Evolutionary conservation across 1,140 invertebrate genomes (phyloP).

Genomic region (Wiebesia pumilae): DNA sequence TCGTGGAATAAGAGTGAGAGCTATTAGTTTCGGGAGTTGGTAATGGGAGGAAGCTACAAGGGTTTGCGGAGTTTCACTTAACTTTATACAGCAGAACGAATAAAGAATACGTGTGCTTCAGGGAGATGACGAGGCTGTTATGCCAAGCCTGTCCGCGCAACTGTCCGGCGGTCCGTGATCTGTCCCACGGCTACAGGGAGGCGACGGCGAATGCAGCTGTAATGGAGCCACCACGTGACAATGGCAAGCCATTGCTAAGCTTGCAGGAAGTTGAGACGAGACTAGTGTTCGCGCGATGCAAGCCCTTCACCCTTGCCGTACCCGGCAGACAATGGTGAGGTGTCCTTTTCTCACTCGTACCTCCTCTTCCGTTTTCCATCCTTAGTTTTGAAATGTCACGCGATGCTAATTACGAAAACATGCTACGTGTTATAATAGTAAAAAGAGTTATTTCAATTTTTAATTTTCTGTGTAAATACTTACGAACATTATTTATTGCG

Average conservation of each 20-base stretch:
- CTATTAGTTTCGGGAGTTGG: neutral
- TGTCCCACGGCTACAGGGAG: slow-evolving; percentile 80
- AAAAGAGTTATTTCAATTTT: neutral
- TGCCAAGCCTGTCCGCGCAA: slow-evolving; percentile 69
- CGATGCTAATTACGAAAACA: neutral
- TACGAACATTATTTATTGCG: neutral
- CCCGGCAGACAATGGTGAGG: slow-evolving; percentile 85
- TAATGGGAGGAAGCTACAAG: neutral
- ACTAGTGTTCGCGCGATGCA: slow-evolving; percentile 90
- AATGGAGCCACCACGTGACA: slow-evolving; percentile 87
- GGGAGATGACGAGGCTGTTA: slow-evolving; percentile 73
- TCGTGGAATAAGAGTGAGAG: neutral
- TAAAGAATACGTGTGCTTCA: slow-evolving; percentile 38
- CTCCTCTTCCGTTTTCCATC: neutral
- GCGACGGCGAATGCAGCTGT: slow-evolving; percentile 86
- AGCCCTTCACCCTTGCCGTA: slow-evolving; percentile 87
- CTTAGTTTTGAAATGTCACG: neutral
- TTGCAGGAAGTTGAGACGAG: slow-evolving; percentile 88
- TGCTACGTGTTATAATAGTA: no score
- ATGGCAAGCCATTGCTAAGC: slow-evolving; percentile 84
- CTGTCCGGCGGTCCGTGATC: slow-evolving; percentile 69
- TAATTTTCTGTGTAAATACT: neutral
- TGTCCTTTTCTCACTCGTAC: neutral
- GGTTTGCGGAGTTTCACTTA: neutral
- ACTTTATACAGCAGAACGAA: neutral